phyloP scores from a whole-genome alignment of 2,888 invertebrate genomes.

The Diadegma fenestrale region DNA sequence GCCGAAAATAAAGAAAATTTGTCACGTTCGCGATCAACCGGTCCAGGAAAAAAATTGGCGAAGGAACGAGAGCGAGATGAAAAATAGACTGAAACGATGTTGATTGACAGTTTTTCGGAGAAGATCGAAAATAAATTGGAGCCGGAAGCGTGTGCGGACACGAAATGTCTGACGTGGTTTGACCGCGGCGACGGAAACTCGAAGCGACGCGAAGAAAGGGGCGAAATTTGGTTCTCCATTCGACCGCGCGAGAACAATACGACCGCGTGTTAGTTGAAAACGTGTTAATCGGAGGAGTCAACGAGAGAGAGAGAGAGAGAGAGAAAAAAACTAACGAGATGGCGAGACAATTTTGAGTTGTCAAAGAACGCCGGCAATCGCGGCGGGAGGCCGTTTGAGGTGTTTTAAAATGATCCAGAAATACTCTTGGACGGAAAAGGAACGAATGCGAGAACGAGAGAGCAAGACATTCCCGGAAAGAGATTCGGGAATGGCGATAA shows the following conservation, averaged over 20 bases:
- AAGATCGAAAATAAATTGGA: conserved; percentile 14
- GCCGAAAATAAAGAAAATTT: not conserved
- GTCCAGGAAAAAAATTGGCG: not conserved
- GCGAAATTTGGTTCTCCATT: not conserved
- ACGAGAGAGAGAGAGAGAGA: not conserved
- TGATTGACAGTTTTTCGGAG: conserved; percentile 45
- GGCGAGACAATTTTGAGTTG: conserved; percentile 5
- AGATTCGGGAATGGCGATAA: conserved; percentile 52
- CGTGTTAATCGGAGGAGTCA: not conserved
- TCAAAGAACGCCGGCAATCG: conserved; percentile 20
- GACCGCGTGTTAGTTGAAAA: not conserved
- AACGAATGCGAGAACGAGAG: not conserved
- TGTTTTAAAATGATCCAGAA: conserved; percentile 1
- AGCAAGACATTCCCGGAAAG: conserved; percentile 45
- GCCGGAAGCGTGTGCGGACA: not conserved
- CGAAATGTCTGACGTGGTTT: not conserved
- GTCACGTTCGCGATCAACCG: not conserved
- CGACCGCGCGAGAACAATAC: not conserved
- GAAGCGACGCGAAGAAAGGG: not conserved
- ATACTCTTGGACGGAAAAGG: not conserved
- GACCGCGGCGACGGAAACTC: not conserved
- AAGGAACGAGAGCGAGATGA: not conserved
- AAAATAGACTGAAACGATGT: not conserved
- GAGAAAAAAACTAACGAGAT: not conserved
- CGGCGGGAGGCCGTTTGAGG: not conserved